Base-by-base conservation (phyloP, 2,113 vertebrate species). In the Prolemur simus region DNA sequence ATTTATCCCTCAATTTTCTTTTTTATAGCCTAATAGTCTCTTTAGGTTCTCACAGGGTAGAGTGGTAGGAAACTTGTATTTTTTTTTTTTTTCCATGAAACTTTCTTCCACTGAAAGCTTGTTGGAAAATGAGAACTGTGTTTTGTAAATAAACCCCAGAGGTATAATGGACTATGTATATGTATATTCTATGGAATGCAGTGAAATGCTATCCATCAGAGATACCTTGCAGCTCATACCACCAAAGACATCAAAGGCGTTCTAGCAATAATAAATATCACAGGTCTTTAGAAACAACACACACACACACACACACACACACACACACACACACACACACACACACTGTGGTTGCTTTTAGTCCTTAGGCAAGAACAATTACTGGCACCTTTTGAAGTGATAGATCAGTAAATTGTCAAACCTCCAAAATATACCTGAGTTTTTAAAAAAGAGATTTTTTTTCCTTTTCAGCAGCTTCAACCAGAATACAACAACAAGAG, bases 1-100 rank as follows among this genome's bases (percentile, higher is more conserved):
- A 93, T 98, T 91, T 96, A 95, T 97, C 83, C 73, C 66, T 97
- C 93, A 85, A 83, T 95, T 94, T 97, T 68, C 45, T 92, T 95
- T 88, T 92, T 92, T 83, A 96, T 89, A 87, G 37, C 63, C 32
- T 91, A 91, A 91, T 97, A 89, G 93, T 94, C 45, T 93, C 54
- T 74, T 85, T 94, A 95, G 85, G 86, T 82, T 95, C 78, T 93
- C n/a, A 94, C 29, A 94, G 78, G 20, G 64, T 91, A 77, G 66
- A 91, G 20, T 94, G 60, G 85, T 95, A 92, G 60, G 60, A 92
- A 85, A 94, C 96, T 77, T 94, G 76, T 80, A n/a, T 86, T 80
- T 89, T 96, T 89, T 91, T 89, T 91, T n/a, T 87, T 89, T 91
- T 87, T 89, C 12, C 71, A 2, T 91, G 49, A 87, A 95, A 95